Conservation (phyloP, 2,888 invertebrate species). For the Poecilus cupreus region DNA sequence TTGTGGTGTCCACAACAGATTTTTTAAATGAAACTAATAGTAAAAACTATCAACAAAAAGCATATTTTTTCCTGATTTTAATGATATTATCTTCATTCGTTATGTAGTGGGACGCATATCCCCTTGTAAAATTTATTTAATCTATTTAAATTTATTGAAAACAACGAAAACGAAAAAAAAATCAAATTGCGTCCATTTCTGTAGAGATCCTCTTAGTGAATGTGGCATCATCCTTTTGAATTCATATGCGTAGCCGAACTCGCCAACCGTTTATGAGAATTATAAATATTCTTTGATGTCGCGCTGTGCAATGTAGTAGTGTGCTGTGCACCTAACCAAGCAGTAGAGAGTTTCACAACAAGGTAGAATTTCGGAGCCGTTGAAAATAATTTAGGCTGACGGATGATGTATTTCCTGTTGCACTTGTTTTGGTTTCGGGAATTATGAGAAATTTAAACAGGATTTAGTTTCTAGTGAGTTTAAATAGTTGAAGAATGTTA, state of each 20-base stretch:
- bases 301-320: too few relatives aligned
- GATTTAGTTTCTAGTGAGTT: not conserved
- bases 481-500: not conserved
- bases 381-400: slow-evolving; percentile 19
- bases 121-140: too few relatives aligned
- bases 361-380: not conserved
- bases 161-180: too few relatives aligned
- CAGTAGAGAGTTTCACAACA: not conserved
- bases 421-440: not conserved
- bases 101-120: too few relatives aligned
- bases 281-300: slow-evolving; percentile 56
- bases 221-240: not conserved
- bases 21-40: too few relatives aligned
- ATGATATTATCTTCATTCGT: too few relatives aligned
- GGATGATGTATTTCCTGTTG: not conserved
- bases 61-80: too few relatives aligned
- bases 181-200: too few relatives aligned
- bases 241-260: not conserved
- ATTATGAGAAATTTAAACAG: not conserved
- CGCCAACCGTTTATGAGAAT: slow-evolving; percentile 34
- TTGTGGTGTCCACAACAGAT: too few relatives aligned
- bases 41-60: too few relatives aligned
- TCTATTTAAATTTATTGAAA: too few relatives aligned
- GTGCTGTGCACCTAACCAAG: not conserved
- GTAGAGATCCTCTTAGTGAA: too few relatives aligned